A percentile compares a stretch with the other conserved stretches of the same genome.
Evolutionary conservation across 2,888 invertebrate genomes (phyloP).

Genomic region (Cephus runcator): DNA sequence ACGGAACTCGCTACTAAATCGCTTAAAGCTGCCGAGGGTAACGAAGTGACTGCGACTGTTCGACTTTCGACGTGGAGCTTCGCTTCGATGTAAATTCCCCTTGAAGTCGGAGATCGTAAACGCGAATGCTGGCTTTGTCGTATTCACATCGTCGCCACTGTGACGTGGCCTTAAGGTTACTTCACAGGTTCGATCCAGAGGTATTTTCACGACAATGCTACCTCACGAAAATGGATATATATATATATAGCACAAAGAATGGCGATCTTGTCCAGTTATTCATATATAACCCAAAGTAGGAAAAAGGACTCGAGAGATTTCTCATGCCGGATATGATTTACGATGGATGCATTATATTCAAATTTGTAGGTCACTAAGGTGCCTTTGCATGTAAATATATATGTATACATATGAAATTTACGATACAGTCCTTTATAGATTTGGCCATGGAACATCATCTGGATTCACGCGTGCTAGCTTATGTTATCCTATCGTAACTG

Average conservation of each 20-base stretch:
- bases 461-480: neutral
- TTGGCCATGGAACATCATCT: neutral
- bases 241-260: neutral
- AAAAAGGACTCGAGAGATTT: neutral
- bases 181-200: neutral
- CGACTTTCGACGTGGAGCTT: neutral
- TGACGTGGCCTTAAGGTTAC: neutral
- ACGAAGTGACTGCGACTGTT: neutral
- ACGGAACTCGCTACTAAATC: conserved; percentile 2
- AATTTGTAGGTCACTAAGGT: neutral
- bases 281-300: neutral
- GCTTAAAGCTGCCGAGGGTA: neutral
- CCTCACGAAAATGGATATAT: neutral
- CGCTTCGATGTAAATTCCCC: conserved; percentile 1
- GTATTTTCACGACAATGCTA: neutral
- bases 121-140: neutral
- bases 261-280: neutral
- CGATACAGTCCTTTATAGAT: neutral
- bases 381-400: neutral
- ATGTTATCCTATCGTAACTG: neutral
- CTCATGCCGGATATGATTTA: neutral
- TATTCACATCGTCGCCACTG: neutral
- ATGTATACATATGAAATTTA: neutral
- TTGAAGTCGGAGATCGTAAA: neutral
- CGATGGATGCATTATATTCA: neutral